These are phyloP conservation scores for Mungos mungo DNA, from an alignment of 2,113 vertebrate species.

Conservation along the genomic window DNA sequence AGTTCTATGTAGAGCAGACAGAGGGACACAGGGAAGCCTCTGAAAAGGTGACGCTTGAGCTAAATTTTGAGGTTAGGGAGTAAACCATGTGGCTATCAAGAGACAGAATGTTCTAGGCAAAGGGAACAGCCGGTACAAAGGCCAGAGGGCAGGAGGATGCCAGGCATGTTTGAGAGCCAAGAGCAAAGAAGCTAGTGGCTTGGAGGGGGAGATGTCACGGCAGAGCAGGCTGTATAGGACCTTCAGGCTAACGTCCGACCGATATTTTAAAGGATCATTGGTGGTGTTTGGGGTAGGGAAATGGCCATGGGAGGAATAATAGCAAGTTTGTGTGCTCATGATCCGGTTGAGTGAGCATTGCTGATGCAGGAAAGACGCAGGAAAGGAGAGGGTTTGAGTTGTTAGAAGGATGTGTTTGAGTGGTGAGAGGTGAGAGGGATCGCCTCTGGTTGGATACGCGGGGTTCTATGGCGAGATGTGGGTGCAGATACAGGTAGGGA, in stretches of 20 bases:
- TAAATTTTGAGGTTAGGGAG: not conserved
- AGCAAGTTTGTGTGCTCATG: not conserved
- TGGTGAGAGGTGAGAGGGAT: not conserved
- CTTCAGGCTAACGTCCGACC: not conserved
- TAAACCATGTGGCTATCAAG: not conserved
- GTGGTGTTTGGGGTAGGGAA: not conserved
- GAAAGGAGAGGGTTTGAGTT: not conserved
- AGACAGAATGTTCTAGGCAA: not conserved
- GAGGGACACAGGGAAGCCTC: too few species aligned
- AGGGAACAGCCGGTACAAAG: not conserved
- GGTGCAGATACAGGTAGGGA: too few species aligned
- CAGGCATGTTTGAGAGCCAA: not conserved
- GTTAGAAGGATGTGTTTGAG: not conserved
- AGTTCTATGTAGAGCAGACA: too few species aligned
- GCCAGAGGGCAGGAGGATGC: not conserved
- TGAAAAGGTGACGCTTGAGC: not conserved
- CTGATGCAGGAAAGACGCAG: not conserved
- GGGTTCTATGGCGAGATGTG: not conserved
- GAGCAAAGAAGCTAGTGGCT: not conserved
- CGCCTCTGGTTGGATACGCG: not conserved
- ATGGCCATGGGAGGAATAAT: not conserved
- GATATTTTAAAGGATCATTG: too few species aligned
- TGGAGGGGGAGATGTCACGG: not conserved
- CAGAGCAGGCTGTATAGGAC: not conserved
- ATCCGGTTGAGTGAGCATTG: not conserved